Evolutionary conservation across 1,140 invertebrate species (phyloP), one percentile per base, ranked within the genome.

Genomic region (Leguminivora glycinivorella): DNA sequence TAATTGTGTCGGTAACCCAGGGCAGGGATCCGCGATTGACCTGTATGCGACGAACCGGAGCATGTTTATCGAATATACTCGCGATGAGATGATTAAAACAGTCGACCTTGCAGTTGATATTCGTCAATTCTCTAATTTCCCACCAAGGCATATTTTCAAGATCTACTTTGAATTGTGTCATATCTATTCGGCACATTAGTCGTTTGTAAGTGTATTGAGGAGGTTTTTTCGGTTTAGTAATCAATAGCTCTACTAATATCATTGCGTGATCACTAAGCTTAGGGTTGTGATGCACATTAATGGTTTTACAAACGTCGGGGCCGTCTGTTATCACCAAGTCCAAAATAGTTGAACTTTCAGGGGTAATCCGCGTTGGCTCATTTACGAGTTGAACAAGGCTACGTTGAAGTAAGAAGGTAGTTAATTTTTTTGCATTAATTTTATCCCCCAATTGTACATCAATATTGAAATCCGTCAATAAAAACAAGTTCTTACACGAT

Each of bases 391-490:
- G 76, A 14, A 34, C 47, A 1, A 72, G 14, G n/a, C 71, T 70
- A 7, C 75, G 74, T 63, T 76, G 73, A 22, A 56, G 10, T 19
- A 72, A 68, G 26, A 73, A 78, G 9, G 22, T 47, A 6, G 69
- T 4, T 29, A 80, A 63, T 19, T 78, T 70, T 52, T 52, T 68
- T 10, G 71, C 38, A 1, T 43, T 14, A 43, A 31, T 7, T 6
- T 25, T 69, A 9, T 71, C 60, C 5, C 10, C 58, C 58, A 63
- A 66, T 34, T 26, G 6, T 34, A 75, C 22, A 58, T 81, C 72
- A 12, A 80, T 67, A 74, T 82, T 82, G 34, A 80, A 72, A 38
- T 82, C 80, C 1, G 72, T 71, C 7, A 79, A n/a, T 0, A 80
- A 4, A 68, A 63, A 76, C 10, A 69, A 60, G 19, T 58, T 47